Conservation (phyloP, 2,113 vertebrate species). For the Hirundichthys speculiger region DNA sequence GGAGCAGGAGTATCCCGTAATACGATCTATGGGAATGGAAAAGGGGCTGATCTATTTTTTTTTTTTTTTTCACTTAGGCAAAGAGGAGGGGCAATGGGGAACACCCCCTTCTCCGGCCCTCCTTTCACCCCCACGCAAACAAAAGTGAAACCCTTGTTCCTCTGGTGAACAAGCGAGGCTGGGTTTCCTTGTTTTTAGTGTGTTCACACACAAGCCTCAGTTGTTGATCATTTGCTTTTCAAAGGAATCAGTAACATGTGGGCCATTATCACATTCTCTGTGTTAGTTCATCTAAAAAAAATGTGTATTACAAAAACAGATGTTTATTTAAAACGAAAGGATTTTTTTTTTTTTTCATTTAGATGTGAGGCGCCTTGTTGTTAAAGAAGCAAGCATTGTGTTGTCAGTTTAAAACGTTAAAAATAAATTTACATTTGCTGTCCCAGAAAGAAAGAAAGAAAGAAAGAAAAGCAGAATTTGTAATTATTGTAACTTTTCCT, state of each 20-base stretch:
- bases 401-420: no score
- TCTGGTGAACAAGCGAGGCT: constrained; percentile 28
- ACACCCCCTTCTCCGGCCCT: constrained; percentile 27
- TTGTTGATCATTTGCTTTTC: constrained; percentile 28
- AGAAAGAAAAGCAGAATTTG: no score
- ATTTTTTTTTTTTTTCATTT: no score
- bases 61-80: constrained; percentile 19
- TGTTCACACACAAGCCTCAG: constrained; percentile 41
- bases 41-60: constrained; percentile 62
- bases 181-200: constrained; percentile 45
- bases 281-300: no score
- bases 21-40: constrained; percentile 80
- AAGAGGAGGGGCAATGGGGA: constrained; percentile 64
- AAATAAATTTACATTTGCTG: no score
- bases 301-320: no score
- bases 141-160: constrained; percentile 59
- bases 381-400: no score
- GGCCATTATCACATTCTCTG: constrained; percentile 3
- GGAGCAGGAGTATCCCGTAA: constrained; percentile 64
- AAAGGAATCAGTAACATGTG: constrained; percentile 18
- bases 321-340: no score
- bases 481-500: no score
- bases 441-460: no score
- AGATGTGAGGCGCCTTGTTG: no score
- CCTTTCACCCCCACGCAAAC: constrained; percentile 50